Conservation (phyloP, 2,888 invertebrate species). For the Cataglyphis albicans region DNA sequence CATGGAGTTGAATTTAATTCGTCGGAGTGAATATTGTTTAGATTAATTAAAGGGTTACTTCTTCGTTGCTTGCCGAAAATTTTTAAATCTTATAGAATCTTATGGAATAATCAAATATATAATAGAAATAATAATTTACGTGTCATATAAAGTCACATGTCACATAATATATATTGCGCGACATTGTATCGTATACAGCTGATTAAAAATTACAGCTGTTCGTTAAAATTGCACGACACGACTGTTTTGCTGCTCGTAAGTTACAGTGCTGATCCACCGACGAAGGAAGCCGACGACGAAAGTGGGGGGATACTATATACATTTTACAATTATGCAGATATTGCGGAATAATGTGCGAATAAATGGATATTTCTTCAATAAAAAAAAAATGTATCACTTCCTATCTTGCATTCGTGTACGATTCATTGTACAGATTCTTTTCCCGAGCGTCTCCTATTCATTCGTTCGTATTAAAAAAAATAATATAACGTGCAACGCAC, state of each 20-base stretch:
- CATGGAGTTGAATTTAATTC: constrained; percentile 28
- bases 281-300: constrained; percentile 69
- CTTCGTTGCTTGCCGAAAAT: not conserved
- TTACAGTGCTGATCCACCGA: constrained; percentile 71
- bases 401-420: not conserved
- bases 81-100: not conserved
- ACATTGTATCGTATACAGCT: not conserved
- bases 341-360: constrained; percentile 59
- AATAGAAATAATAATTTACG: constrained; percentile 18
- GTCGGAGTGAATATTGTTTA: not conserved
- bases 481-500: constrained; percentile 67
- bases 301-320: constrained; percentile 71
- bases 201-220: constrained; percentile 60
- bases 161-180: not conserved
- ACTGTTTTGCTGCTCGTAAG: constrained; percentile 72
- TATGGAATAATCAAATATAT: not conserved
- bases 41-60: constrained; percentile 1
- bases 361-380: constrained; percentile 58
- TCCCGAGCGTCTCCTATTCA: constrained; percentile 50
- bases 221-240: constrained; percentile 71
- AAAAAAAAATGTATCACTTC: constrained; percentile 36
- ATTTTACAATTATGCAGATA: constrained; percentile 70
- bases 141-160: not conserved
- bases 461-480: constrained; percentile 58
- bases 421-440: not conserved